Evolutionary conservation across 2,888 invertebrate genomes (phyloP).

Genomic region (Priocnemis perturbator): DNA sequence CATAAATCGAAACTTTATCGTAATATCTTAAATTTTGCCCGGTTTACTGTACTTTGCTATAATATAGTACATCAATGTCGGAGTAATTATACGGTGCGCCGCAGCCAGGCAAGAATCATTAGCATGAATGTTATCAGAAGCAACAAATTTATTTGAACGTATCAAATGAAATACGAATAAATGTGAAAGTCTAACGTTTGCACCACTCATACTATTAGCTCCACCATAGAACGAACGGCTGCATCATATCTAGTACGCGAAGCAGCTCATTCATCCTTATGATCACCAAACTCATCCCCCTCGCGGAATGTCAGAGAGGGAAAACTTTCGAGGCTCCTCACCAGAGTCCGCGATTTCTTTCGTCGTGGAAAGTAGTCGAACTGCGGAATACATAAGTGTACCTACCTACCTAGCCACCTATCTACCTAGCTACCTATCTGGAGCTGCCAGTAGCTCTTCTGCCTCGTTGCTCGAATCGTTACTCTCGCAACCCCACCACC

Average conservation of each 20-base stretch:
- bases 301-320: neutral
- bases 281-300: neutral
- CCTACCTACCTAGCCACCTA: constrained; percentile 33
- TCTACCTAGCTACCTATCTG: constrained; percentile 26
- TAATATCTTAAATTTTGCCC: too few relatives aligned
- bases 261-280: too few relatives aligned
- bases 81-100: too few relatives aligned
- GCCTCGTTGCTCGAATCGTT: constrained; percentile 48
- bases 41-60: too few relatives aligned
- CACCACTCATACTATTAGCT: too few relatives aligned
- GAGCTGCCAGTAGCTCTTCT: constrained; percentile 25
- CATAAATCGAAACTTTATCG: too few relatives aligned
- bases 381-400: constrained; percentile 40
- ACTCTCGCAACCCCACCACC: constrained; percentile 32
- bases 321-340: neutral
- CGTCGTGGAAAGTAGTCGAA: constrained; percentile 13
- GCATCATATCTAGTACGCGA: neutral
- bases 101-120: too few relatives aligned
- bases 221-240: neutral
- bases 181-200: too few relatives aligned
- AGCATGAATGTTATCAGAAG: too few relatives aligned
- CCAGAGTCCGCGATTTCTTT: neutral
- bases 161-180: too few relatives aligned
- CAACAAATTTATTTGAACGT: too few relatives aligned
- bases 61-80: too few relatives aligned